A percentile compares a stretch with the other conserved stretches of the same genome.
Conservation (phyloP, 1,140 invertebrate species). For the Ooceraea biroi region DNA sequence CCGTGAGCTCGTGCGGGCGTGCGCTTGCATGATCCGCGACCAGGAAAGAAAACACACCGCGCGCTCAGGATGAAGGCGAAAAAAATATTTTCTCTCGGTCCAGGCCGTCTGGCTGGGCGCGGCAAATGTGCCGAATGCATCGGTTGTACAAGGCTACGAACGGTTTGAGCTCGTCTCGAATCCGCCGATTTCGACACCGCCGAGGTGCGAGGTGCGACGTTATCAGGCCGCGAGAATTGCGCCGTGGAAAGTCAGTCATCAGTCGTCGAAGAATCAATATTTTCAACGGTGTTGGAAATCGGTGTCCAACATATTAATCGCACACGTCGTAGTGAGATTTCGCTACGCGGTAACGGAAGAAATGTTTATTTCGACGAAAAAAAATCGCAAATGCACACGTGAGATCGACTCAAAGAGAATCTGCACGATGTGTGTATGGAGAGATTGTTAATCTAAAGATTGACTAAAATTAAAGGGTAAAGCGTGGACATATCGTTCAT, state of each 20-base stretch:
- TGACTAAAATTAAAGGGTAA: background rate
- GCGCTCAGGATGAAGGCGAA: background rate
- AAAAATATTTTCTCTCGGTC: slow-evolving; percentile 67
- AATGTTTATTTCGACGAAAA: background rate
- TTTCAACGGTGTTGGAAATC: background rate
- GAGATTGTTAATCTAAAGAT: no score
- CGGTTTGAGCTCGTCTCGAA: slow-evolving; percentile 1
- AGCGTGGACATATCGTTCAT: background rate
- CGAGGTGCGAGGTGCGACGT: slow-evolving; percentile 19
- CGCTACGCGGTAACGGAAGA: background rate
- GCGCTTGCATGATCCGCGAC: slow-evolving; percentile 22
- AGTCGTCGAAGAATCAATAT: background rate
- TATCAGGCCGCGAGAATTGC: slow-evolving; percentile 45
- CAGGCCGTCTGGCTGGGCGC: slow-evolving; percentile 35
- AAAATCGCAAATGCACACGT: no score
- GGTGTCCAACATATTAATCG: background rate
- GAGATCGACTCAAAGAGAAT: no score
- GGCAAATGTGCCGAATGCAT: slow-evolving; percentile 1
- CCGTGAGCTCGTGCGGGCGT: slow-evolving; percentile 7
- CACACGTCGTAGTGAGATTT: background rate
- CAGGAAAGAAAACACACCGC: slow-evolving; percentile 57
- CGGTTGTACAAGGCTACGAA: slow-evolving; percentile 2
- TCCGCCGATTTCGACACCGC: slow-evolving; percentile 35
- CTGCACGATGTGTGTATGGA: no score
- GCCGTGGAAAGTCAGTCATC: background rate